Percentiles rank a stretch among this genome's conserved stretches.
These are phyloP conservation scores for Ibycter americanus DNA, from an alignment of 2,797 vertebrate species.

Conservation along the genomic window DNA sequence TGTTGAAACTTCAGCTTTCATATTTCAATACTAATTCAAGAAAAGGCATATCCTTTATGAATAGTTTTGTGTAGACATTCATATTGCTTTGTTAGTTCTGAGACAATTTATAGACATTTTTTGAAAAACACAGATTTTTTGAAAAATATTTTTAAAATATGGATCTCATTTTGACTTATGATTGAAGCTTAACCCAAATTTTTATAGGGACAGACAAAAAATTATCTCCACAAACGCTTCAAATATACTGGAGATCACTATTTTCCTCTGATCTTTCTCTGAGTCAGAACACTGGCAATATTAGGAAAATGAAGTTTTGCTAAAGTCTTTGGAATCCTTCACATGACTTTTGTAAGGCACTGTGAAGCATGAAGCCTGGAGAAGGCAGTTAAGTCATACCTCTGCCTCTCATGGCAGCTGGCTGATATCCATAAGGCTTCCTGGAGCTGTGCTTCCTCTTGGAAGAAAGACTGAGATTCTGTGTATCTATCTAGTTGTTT, in stretches of 20 bases:
- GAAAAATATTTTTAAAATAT: neutral
- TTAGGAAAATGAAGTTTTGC: neutral
- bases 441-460: neutral
- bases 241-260: neutral
- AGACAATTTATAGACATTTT: neutral
- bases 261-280: neutral
- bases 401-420: neutral
- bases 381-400: neutral
- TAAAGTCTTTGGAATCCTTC: neutral
- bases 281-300: neutral
- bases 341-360: neutral
- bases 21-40: neutral
- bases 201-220: neutral
- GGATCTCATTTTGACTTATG: neutral
- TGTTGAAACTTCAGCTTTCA: neutral
- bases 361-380: neutral
- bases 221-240: neutral
- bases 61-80: neutral
- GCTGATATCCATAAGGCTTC: neutral
- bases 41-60: neutral
- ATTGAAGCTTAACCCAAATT: neutral
- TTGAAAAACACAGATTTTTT: neutral
- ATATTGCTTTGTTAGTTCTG: neutral
- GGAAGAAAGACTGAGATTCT: neutral
- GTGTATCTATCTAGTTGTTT: neutral